Percentiles rank a stretch among this genome's conserved stretches.
Conservation (phyloP, 2,888 invertebrate genomes). For the Euplagia quadripunctaria region DNA sequence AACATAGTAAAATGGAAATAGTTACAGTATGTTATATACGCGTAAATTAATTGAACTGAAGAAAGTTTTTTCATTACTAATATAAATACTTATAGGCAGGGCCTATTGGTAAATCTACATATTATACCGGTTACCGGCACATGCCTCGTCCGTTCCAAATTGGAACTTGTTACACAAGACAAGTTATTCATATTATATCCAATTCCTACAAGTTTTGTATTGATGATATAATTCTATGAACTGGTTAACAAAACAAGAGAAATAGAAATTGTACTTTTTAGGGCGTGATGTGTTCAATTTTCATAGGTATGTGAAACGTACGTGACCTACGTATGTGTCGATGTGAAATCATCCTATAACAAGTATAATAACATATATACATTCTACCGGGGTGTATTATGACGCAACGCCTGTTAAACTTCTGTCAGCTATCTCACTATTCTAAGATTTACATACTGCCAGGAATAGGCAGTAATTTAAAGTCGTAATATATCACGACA, state of each 20-base stretch:
- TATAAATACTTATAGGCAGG: neutral
- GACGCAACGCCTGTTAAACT: conserved; percentile 36
- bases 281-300: too few species aligned
- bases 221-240: neutral
- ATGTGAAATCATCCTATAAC: neutral
- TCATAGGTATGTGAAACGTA: too few species aligned
- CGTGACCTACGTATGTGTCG: neutral
- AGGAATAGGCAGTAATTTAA: conserved; percentile 52
- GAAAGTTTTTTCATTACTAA: neutral
- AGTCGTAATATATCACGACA: conserved; percentile 45
- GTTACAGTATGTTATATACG: neutral
- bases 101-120: neutral
- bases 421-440: conserved; percentile 37
- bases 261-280: neutral
- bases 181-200: neutral
- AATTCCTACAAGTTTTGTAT: neutral
- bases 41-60: neutral
- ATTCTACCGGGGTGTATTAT: conserved; percentile 4
- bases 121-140: neutral
- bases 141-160: neutral
- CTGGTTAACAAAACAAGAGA: neutral
- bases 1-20: neutral
- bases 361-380: neutral
- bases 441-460: conserved; percentile 43
- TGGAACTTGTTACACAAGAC: neutral